Base-by-base conservation (phyloP, 64 coral and sea anemone species). In the Montipora capricornis region DNA sequence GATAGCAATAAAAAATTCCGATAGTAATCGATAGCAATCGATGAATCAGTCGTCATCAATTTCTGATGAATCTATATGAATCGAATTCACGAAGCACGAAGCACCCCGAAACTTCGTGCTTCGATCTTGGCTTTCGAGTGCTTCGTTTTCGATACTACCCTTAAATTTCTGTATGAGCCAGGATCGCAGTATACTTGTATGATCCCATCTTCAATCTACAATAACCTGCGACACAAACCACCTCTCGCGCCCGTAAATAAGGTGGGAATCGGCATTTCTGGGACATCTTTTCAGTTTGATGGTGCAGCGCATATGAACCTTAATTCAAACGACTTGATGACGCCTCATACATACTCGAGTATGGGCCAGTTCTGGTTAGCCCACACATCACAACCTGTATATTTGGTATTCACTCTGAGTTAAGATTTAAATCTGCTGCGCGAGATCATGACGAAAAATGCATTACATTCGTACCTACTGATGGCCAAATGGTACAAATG, bases 141-240 rank as follows among this genome's bases (percentile, higher is more conserved):
- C 29, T 29, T 29, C 29, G 29, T 29, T 29, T 29, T 29, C 29
- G 53, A 57, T 11, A 57, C 88, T 77, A 47, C 88, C 88, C 88
- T 90, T 15, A 79, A 78, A 61, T 90, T 90, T 17, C 75, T 90
- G 5, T 90, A 90, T 55, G 88, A 90, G 13, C 88, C 88, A n/a
- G 88, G 88, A 12, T 90, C 73, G 10, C 88, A 90, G 52, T 90
- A 90, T 16, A 77, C 88, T 16, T 37, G 29, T 37, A 90, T 90
- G 88, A 79, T 90, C 9, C 73, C 88, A 14, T 90, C 74, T n/a
- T 78, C 73, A 29, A 75, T 79, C 5, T 90, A 90, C 66, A 19
- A 61, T 60, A 76, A 52, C 9, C 9, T 78, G 14, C 51, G 19
- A 79, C 46, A 47, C n/a, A 90, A 90, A 47, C 88, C 88, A 47